phyloP scores from a whole-genome alignment of 2,113 vertebrate species.

The Columbina picui region DNA sequence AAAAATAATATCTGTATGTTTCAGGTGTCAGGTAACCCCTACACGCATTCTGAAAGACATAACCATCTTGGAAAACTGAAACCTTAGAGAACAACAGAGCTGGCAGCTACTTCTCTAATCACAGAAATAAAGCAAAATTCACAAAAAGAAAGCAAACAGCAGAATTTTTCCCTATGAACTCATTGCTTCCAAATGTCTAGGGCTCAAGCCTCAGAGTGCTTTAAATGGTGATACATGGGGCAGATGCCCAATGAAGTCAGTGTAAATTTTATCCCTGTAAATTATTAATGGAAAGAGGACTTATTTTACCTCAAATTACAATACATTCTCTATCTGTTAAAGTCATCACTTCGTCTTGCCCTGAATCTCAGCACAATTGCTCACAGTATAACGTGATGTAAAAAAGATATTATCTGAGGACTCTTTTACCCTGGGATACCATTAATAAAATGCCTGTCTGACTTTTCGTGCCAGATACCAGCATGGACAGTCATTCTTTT shows the following conservation, averaged over 20 bases:
- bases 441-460: background rate
- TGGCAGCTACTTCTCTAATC: background rate
- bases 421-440: background rate
- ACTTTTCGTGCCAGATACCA: background rate
- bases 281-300: background rate
- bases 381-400: background rate
- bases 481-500: background rate
- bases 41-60: background rate
- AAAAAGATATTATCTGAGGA: background rate
- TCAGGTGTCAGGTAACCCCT: background rate
- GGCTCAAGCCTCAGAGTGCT: background rate
- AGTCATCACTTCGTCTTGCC: background rate
- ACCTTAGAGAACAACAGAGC: background rate
- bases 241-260: background rate
- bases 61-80: background rate
- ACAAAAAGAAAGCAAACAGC: background rate
- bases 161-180: background rate
- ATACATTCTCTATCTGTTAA: background rate
- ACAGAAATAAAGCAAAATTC: background rate
- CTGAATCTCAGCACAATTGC: background rate
- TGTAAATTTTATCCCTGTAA: background rate
- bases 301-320: slow-evolving; percentile 6
- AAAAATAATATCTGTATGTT: background rate
- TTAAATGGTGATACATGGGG: background rate
- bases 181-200: background rate